phyloP scores from a whole-genome alignment of 2,888 invertebrate species.

The Leistus spinibarbis region DNA sequence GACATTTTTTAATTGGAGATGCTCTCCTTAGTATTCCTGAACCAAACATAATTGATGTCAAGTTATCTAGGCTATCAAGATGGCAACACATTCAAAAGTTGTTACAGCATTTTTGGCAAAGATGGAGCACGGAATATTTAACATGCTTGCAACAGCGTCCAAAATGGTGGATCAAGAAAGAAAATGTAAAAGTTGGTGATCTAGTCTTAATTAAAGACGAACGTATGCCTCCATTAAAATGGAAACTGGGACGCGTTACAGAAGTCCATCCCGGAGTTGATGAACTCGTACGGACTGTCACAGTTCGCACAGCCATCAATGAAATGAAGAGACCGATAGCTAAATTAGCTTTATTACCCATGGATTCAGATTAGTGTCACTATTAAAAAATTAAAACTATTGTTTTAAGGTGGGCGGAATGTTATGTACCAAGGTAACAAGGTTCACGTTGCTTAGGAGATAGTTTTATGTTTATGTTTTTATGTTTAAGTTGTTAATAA shows the following conservation, averaged over 20 bases:
- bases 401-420: too few relatives aligned
- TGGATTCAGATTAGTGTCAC: too few relatives aligned
- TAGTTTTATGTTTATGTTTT: too few relatives aligned
- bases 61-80: slow-evolving; percentile 22
- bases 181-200: slow-evolving; percentile 9
- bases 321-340: too few relatives aligned
- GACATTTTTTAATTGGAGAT: slow-evolving; percentile 42
- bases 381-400: too few relatives aligned
- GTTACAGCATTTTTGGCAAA: slow-evolving; percentile 35
- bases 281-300: neutral
- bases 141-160: slow-evolving; percentile 37
- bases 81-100: slow-evolving; percentile 41
- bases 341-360: too few relatives aligned
- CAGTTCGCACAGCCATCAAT: too few relatives aligned
- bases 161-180: slow-evolving; percentile 35
- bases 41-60: slow-evolving; percentile 20
- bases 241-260: slow-evolving; percentile 32
- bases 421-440: too few relatives aligned
- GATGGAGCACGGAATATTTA: slow-evolving; percentile 36
- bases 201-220: slow-evolving; percentile 41
- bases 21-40: slow-evolving; percentile 37
- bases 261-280: neutral
- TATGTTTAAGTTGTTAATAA: too few relatives aligned
- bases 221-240: slow-evolving; percentile 39
- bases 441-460: too few relatives aligned